Evolutionary conservation across 2,888 invertebrate species (phyloP).

Genomic region (Eristalinus aeneus): DNA sequence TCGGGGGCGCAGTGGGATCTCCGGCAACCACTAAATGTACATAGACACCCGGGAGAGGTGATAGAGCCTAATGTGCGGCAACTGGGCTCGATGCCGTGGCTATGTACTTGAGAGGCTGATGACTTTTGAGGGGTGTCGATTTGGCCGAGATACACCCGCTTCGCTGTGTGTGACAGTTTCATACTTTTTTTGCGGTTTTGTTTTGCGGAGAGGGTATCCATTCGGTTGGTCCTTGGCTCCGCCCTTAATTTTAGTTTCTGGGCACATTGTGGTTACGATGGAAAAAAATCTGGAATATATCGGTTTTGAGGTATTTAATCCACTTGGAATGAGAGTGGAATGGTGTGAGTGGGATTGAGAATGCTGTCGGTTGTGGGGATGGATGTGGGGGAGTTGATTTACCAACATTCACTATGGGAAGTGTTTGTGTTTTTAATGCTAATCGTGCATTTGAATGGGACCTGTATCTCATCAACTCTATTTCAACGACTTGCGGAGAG

Average conservation of each 20-base stretch:
- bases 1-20: not conserved
- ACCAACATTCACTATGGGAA: too few species aligned
- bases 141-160: conserved; percentile 47
- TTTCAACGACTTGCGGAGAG: too few species aligned
- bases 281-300: not conserved
- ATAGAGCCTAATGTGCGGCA: conserved; percentile 41
- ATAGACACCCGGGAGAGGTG: conserved; percentile 14
- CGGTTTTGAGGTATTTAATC: not conserved
- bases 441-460: too few species aligned
- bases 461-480: too few species aligned
- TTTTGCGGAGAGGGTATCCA: conserved; percentile 35
- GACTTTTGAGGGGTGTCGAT: conserved; percentile 39
- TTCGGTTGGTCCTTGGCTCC: conserved; percentile 35
- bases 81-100: conserved; percentile 7
- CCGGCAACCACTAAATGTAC: conserved; percentile 29
- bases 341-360: not conserved
- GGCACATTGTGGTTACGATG: conserved; percentile 21
- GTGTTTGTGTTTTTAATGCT: too few species aligned
- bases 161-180: conserved; percentile 24
- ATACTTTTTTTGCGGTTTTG: conserved; percentile 45
- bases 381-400: too few species aligned
- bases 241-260: conserved; percentile 35
- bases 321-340: not conserved
- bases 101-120: conserved; percentile 33
- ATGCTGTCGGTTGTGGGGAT: not conserved